Conservation (phyloP, 2,797 vertebrate genomes). For the Acrossocheilus wenchowensis region DNA sequence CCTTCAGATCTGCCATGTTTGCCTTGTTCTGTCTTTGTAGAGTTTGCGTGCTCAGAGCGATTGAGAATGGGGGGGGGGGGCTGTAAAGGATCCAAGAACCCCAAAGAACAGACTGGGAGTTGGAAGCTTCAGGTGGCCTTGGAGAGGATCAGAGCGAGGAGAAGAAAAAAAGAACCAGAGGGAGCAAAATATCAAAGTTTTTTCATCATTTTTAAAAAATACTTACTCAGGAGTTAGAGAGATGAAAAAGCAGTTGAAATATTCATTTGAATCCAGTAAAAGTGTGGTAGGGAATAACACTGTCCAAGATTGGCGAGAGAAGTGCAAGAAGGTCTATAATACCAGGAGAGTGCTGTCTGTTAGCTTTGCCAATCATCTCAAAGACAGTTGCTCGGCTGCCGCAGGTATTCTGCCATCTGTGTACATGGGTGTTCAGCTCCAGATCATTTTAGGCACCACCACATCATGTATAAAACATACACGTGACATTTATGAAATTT, state of each 20-base stretch:
- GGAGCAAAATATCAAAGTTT: conserved; percentile 53
- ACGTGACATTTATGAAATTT: not conserved
- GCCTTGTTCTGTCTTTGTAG: conserved; percentile 59
- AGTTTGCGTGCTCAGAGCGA: conserved; percentile 48
- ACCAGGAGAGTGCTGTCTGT: not conserved
- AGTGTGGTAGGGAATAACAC: conserved; percentile 53
- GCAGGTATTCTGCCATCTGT: not conserved
- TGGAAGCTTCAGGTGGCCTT: conserved; percentile 57
- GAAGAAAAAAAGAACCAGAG: conserved; percentile 45
- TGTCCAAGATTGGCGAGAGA: conserved; percentile 50
- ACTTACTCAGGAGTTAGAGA: conserved; percentile 33
- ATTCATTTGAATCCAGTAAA: conserved; percentile 59
- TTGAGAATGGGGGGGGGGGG: conserved; percentile 2
- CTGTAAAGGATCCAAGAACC: conserved; percentile 55
- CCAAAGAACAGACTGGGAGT: conserved; percentile 51
- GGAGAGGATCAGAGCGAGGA: conserved; percentile 51
- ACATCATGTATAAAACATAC: not conserved
- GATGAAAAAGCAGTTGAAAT: conserved; percentile 50
- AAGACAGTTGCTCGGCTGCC: not conserved
- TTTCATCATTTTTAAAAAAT: conserved; percentile 36
- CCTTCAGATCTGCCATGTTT: conserved; percentile 58
- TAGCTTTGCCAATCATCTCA: not conserved
- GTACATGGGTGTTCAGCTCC: not conserved
- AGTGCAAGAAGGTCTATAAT: not conserved
- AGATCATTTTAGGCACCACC: not conserved